Conservation (phyloP, 64 coral and sea anemone genomes). For the Pocillopora damicornis region DNA sequence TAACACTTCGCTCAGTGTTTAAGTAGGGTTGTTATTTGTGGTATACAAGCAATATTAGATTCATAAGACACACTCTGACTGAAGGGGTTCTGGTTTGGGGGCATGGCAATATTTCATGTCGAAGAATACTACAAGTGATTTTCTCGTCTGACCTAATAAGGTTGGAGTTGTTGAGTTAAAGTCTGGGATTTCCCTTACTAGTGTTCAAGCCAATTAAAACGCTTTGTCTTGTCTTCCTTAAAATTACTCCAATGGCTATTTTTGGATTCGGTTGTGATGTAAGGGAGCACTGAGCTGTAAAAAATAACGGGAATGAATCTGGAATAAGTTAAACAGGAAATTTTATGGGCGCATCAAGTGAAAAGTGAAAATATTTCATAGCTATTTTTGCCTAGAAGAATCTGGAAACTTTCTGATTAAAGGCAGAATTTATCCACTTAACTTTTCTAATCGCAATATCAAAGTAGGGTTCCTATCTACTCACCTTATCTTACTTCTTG, state of each 20-base stretch:
- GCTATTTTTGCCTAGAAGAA: not conserved
- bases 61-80: not conserved
- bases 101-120: slow-evolving; percentile 8
- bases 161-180: slow-evolving; percentile 15
- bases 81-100: not conserved
- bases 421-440: not conserved
- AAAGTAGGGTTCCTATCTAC: not conserved
- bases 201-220: not conserved
- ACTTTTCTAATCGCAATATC: not conserved
- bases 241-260: not conserved
- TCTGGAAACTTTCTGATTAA: not conserved
- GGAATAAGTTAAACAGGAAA: not conserved
- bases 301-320: not conserved
- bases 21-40: slow-evolving; percentile 27
- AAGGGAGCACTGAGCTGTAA: not conserved
- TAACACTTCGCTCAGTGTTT: not conserved
- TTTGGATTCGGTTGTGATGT: not conserved
- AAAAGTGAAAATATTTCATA: not conserved
- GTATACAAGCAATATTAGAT: slow-evolving; percentile 11
- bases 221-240: not conserved
- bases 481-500: too few relatives aligned
- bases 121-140: not conserved
- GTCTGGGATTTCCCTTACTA: not conserved
- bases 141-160: not conserved
- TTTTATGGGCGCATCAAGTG: not conserved